These are phyloP conservation scores for Brachionus sp. DNA, from an alignment of 1,140 invertebrate species.

Conservation along the genomic window DNA sequence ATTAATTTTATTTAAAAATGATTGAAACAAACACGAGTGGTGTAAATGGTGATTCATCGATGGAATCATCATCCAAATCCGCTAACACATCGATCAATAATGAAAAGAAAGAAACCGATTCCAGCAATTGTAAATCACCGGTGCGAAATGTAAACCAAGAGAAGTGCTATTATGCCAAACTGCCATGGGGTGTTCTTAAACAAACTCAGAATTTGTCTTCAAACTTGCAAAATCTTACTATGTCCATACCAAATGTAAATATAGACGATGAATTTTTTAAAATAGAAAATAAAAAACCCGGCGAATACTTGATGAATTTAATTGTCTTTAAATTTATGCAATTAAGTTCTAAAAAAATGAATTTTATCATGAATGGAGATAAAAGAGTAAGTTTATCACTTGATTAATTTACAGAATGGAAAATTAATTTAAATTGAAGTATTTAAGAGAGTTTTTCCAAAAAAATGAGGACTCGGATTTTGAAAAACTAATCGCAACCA, in stretches of 20 bases:
- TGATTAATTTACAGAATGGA: slow-evolving; percentile 61
- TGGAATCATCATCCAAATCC: slow-evolving; percentile 20
- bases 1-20: slow-evolving; percentile 10
- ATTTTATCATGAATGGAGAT: background rate
- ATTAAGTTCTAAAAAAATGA: slow-evolving; percentile 17
- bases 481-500: slow-evolving; percentile 86
- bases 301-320: slow-evolving; percentile 36
- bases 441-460: slow-evolving; percentile 85
- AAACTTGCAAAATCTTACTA: background rate
- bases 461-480: slow-evolving; percentile 88
- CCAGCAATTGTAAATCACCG: background rate
- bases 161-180: slow-evolving; percentile 13
- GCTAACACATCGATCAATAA: slow-evolving; percentile 16
- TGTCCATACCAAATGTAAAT: slow-evolving; percentile 21
- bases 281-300: slow-evolving; percentile 45
- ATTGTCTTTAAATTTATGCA: slow-evolving; percentile 40
- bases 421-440: slow-evolving; percentile 66
- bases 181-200: slow-evolving; percentile 26
- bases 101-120: background rate
- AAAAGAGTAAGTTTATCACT: background rate
- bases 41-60: slow-evolving; percentile 16
- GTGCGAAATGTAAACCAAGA: background rate
- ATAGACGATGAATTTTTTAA: slow-evolving; percentile 10
- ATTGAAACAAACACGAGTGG: slow-evolving; percentile 24
- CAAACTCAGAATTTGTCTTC: background rate